phyloP scores from a whole-genome alignment of 2,797 vertebrate genomes.

The Rhynchonycteris naso region DNA sequence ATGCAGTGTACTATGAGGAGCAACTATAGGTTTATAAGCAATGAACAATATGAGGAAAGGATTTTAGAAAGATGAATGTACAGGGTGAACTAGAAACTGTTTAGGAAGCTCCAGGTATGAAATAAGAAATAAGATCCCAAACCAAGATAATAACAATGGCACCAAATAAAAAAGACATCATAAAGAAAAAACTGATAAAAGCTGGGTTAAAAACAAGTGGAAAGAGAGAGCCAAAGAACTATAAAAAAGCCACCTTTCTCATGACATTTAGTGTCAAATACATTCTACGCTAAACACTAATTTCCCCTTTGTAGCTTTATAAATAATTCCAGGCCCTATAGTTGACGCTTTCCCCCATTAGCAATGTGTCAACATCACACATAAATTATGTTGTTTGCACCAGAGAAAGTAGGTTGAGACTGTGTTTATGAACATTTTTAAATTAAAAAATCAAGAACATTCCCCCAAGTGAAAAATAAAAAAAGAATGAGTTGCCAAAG shows the following conservation, averaged over 20 bases:
- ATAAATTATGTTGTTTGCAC: not conserved
- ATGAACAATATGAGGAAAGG: not conserved
- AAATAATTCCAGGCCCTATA: constrained; percentile 44
- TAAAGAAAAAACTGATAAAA: not conserved
- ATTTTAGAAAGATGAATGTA: constrained; percentile 36
- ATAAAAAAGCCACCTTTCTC: constrained; percentile 20
- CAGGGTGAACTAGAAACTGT: not conserved
- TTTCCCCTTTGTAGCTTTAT: not conserved
- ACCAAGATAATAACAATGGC: not conserved
- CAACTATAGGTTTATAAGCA: constrained; percentile 6
- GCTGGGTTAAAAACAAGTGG: not conserved
- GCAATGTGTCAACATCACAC: not conserved
- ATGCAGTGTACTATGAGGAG: not conserved
- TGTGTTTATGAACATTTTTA: not conserved
- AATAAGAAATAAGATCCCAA: constrained; percentile 1
- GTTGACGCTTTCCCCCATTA: not conserved
- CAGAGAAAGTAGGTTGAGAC: constrained; percentile 6
- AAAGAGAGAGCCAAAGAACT: not conserved
- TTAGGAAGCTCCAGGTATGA: not conserved
- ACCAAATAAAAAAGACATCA: not conserved
- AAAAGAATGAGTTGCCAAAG: not conserved
- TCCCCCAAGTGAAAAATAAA: not conserved
- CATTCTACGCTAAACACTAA: not conserved
- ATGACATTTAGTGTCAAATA: not conserved
- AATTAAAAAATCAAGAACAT: constrained; percentile 3